Evolutionary conservation across 35 echinoderm and acorn worm species (phyloP), one percentile per base, ranked within the genome.

Genomic region (Eucidaris tribuloides): DNA sequence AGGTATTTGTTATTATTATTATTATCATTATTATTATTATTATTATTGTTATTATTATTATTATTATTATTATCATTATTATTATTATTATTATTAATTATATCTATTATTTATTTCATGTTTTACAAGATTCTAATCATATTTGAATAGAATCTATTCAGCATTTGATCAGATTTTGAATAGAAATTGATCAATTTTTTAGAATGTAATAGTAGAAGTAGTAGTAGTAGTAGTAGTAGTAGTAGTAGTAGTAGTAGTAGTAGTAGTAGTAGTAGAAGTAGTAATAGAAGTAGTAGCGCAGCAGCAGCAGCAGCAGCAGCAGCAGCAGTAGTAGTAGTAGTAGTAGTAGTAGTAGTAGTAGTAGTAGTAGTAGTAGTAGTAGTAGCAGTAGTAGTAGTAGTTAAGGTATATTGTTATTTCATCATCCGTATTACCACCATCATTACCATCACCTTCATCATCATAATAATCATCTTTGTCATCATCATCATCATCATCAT

Each of bases 341-440:
- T 44, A 76, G 35, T 43, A 76, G 17, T 76, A 76, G 35, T 76
- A 76, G 35, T 76, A 76, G 35, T 76, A 76, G 35, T 76, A 76
- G 35, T 76, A 76, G 35, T 76, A 76, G 35, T 43, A 41, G 35
- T 76, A 76, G 35, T 76, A 76, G 35, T 42, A 76, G 13, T 40
- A 76, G 9, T 76, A 39, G 34, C 42, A 76, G 34, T 42, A 76
- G 34, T 76, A 76, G 34, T 76, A 76, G 34, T 42, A 76, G 34
- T 40, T 5, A 20, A 15, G 57, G 31, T 7, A 60, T 2, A 60
- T 6, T 7, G 23, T 29, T 54, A 54, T 13, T 54, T 1, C 13
- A 54, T 13, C 2, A 0, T 13, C n/a, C 0, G n/a, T 54, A n/a
- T n/a, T n/a, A n/a, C n/a, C n/a, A n/a, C n/a, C n/a, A n/a, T n/a